Conservation (phyloP, 2,888 invertebrate species). For the Synergus itoensis region DNA sequence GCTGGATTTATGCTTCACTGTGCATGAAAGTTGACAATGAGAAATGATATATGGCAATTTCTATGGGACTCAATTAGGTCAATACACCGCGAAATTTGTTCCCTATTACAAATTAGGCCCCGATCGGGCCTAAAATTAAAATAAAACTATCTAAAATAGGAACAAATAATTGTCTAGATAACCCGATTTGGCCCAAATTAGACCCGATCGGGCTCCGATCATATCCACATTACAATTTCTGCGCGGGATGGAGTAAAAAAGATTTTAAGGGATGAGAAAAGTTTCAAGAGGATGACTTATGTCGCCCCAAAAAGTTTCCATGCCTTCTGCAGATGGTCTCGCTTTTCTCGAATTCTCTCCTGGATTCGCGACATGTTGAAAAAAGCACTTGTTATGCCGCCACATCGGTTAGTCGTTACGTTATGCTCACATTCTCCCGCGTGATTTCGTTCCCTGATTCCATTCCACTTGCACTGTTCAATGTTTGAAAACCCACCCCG, state of each 20-base stretch:
- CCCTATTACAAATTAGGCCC: no score
- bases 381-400: conserved; percentile 62
- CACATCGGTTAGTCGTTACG: conserved; percentile 69
- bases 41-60: neutral
- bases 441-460: conserved; percentile 46
- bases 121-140: no score
- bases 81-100: neutral
- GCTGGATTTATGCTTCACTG: neutral
- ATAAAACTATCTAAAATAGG: no score
- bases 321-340: conserved; percentile 48
- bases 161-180: no score
- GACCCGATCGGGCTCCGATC: no score
- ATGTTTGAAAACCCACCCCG: neutral
- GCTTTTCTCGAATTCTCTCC: conserved; percentile 45
- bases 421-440: conserved; percentile 42
- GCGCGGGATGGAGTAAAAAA: neutral
- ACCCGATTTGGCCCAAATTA: no score
- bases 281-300: conserved; percentile 47
- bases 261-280: neutral
- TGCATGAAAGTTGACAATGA: conserved; percentile 4
- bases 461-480: conserved; percentile 45
- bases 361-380: conserved; percentile 35
- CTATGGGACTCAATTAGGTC: neutral
- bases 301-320: neutral
- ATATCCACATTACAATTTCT: no score